These are phyloP conservation scores for Pseudorasbora parva DNA, from an alignment of 2,113 vertebrate genomes.

Conservation along the genomic window DNA sequence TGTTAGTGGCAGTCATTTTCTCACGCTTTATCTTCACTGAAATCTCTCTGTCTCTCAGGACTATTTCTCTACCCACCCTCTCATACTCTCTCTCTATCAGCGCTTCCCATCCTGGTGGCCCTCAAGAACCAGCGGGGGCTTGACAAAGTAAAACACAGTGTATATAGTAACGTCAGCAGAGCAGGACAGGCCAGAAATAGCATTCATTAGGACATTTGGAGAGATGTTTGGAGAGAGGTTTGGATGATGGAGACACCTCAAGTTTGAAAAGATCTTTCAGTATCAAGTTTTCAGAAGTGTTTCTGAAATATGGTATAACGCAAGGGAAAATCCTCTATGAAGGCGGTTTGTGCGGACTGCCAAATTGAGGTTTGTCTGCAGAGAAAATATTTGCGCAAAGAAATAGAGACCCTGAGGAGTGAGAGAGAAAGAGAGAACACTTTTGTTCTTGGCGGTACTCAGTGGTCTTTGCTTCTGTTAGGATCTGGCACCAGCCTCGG, in stretches of 20 bases:
- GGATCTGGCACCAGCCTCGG: not conserved
- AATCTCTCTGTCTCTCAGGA: slow-evolving; percentile 66
- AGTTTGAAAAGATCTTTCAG: slow-evolving; percentile 55
- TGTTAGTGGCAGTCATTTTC: slow-evolving; percentile 73
- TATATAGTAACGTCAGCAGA: slow-evolving; percentile 69
- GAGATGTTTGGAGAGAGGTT: slow-evolving; percentile 51
- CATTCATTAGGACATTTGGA: not conserved
- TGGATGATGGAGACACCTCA: slow-evolving; percentile 61
- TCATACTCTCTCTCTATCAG: not conserved
- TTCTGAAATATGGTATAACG: slow-evolving; percentile 70
- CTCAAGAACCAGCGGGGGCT: slow-evolving; percentile 60
- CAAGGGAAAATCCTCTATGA: slow-evolving; percentile 70
- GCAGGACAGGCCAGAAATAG: slow-evolving; percentile 63
- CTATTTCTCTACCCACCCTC: slow-evolving; percentile 45
- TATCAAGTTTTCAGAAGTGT: slow-evolving; percentile 65
- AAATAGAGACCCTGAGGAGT: slow-evolving; percentile 63
- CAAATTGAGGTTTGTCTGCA: slow-evolving; percentile 71
- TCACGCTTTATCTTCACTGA: slow-evolving; percentile 74
- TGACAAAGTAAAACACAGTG: slow-evolving; percentile 74
- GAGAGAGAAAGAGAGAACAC: not conserved
- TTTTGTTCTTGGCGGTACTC: slow-evolving; percentile 53
- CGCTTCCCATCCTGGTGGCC: slow-evolving; percentile 35
- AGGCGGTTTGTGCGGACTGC: slow-evolving; percentile 70
- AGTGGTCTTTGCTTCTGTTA: not conserved
- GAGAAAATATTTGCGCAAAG: slow-evolving; percentile 77